Evolutionary conservation across 2,888 invertebrate species (phyloP), one percentile per base, ranked within the genome.

Genomic region (Charanyca ferruginea): DNA sequence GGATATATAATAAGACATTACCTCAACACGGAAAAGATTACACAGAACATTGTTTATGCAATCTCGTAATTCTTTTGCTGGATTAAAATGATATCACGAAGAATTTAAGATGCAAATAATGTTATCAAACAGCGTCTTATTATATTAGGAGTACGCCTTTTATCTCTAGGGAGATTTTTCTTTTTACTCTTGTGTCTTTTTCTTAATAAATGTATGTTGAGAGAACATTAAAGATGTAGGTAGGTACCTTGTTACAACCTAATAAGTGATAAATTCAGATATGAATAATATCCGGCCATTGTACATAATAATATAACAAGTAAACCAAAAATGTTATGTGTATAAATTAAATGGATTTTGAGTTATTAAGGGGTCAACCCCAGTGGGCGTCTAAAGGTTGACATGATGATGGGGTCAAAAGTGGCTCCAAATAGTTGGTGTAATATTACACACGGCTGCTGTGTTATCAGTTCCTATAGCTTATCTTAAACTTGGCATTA

Each of bases 21-120:
- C 7, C 22, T 58, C 16, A 35, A 25, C n/a, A 25, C 16, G 23
- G 9, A 54, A 68, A 73, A 53, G 9, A 23, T 48, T 20, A 54
- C 22, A 54, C 23, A 23, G 52, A 41, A 59, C 35, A 48, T 7
- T 25, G 32, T 42, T 51, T 75, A 16, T 68, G 58, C 49, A 75
- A 75, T 68, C 70, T 42, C 51, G 32, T 47, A n/a, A 47, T 32
- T 59, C 53, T 60, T 53, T 75, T 68, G 38, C 38, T 18, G 57
- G 18, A 70, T 51, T 51, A 60, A 32, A 76, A 54, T 54, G 8
- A 59, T 69, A 42, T 32, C 32, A 49, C 49, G 38, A 41, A 76
- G 38, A 48, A 75, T 77, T 70, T 55, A 61, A 60, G 49, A 77
- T 72, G 54, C 45, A 72, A 72, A 77, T 70, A 55, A 60, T 32